These are phyloP conservation scores for Lampropteryx suffumata DNA, from an alignment of 2,888 invertebrate species.

Conservation along the genomic window DNA sequence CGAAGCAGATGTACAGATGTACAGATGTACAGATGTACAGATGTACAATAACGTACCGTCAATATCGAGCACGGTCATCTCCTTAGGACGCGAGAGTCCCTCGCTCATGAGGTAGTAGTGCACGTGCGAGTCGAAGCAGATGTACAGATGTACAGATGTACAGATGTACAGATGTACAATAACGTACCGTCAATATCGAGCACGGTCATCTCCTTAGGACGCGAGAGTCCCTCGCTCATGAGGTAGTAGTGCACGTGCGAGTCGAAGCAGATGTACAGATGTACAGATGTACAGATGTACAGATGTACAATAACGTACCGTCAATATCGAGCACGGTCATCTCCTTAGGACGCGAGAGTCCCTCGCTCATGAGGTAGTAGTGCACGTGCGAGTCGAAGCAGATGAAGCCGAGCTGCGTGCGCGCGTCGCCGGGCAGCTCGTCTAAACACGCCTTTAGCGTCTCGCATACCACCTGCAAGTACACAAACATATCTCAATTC, in stretches of 20 bases:
- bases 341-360: slow-evolving; percentile 92
- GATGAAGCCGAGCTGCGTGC: slow-evolving; percentile 97
- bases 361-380: slow-evolving; percentile 95
- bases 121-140: no score
- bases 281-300: no score
- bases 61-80: no score
- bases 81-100: no score
- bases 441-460: slow-evolving; percentile 91
- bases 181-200: slow-evolving; percentile 93
- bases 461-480: slow-evolving; percentile 89
- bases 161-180: no score
- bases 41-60: no score
- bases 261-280: slow-evolving; percentile 95
- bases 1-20: no score
- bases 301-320: slow-evolving; percentile 74
- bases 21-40: no score
- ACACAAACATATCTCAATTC: no score
- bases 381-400: slow-evolving; percentile 96
- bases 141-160: no score
- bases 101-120: no score
- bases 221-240: slow-evolving; percentile 90
- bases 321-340: slow-evolving; percentile 96
- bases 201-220: slow-evolving; percentile 94
- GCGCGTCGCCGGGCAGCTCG: slow-evolving; percentile 95
- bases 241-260: slow-evolving; percentile 96